phyloP scores from a whole-genome alignment of 92 coral and sea anemone genomes.

The Zoanthus solanderi region DNA sequence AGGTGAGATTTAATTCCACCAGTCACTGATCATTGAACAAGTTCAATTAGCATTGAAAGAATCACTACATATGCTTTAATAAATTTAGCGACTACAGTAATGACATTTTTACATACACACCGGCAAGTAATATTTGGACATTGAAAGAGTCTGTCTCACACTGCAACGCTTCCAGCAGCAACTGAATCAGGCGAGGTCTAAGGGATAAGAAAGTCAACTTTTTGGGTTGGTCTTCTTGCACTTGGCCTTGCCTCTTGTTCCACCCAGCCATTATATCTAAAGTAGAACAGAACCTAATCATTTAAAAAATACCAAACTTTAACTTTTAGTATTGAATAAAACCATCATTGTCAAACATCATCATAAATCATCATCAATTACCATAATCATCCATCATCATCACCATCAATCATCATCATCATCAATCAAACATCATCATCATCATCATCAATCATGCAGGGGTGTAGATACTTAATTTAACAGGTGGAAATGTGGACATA shows the following conservation, averaged over 20 bases:
- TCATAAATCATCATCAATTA: too few species aligned
- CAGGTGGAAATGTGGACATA: too few species aligned
- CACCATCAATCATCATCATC: too few species aligned
- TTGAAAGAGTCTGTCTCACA: slow-evolving; percentile 94
- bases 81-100: not conserved
- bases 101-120: slow-evolving; percentile 37
- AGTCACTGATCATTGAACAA: too few species aligned
- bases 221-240: slow-evolving; percentile 28
- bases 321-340: not conserved
- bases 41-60: too few species aligned
- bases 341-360: not conserved
- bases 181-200: slow-evolving; percentile 82
- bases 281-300: not conserved
- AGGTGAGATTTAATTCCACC: too few species aligned
- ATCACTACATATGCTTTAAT: too few species aligned
- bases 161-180: slow-evolving; percentile 91
- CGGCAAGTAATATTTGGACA: slow-evolving; percentile 96
- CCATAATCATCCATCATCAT: too few species aligned
- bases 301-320: too few species aligned
- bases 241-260: slow-evolving; percentile 56
- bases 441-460: too few species aligned
- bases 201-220: slow-evolving; percentile 79
- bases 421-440: too few species aligned
- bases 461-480: too few species aligned
- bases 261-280: slow-evolving; percentile 83